Evolutionary conservation across 2,888 invertebrate genomes (phyloP).

Genomic region (Trissonchulus sp.): DNA sequence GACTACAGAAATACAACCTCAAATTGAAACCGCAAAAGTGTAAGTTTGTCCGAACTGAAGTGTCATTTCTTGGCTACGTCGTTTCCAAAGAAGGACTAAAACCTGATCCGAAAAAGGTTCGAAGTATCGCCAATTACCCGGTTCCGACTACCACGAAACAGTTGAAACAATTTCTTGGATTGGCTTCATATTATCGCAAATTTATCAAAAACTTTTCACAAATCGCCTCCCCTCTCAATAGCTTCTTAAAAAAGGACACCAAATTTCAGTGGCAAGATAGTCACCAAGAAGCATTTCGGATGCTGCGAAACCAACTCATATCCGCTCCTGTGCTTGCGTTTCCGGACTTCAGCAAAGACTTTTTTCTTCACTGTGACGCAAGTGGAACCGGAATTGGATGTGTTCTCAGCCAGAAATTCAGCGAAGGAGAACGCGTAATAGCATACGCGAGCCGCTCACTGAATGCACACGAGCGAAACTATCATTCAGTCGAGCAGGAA

Average conservation of each 20-base stretch:
- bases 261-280: not conserved
- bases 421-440: too few species aligned
- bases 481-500: too few species aligned
- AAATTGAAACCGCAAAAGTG: not conserved
- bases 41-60: slow-evolving; percentile 1
- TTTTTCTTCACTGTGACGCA: slow-evolving; percentile 14
- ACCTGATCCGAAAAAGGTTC: not conserved
- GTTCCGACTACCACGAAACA: not conserved
- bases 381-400: too few species aligned
- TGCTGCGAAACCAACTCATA: not conserved
- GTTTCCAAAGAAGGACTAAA: not conserved
- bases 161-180: not conserved
- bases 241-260: slow-evolving; percentile 4
- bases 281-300: not conserved
- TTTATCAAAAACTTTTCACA: not conserved
- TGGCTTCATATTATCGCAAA: not conserved
- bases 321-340: not conserved
- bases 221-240: not conserved
- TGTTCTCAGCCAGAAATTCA: too few species aligned
- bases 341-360: not conserved
- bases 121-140: not conserved
- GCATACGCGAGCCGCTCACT: too few species aligned
- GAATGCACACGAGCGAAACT: too few species aligned
- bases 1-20: not conserved
- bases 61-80: not conserved